Evolutionary conservation across 1,140 invertebrate species (phyloP), one percentile per base, ranked within the genome.

Genomic region (Adoxophyes honmai): DNA sequence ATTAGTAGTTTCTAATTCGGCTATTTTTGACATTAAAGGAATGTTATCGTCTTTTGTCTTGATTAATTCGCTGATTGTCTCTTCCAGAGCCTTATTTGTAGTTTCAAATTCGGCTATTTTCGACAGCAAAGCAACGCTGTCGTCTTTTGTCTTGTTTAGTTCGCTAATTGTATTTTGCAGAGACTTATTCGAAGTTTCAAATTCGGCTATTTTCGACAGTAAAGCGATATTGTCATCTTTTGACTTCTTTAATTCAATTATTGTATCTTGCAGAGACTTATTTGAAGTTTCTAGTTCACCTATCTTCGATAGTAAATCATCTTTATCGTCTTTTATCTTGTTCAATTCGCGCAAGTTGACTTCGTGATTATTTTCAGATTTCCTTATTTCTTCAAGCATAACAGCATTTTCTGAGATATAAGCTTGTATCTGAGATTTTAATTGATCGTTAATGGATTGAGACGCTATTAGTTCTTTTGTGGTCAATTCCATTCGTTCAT

Each of bases 211-310:
- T 48, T 56, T 58, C 34, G 36, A 55, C 57, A 62, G 64, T 14
- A 75, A 55, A 18, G 58, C 62, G 35, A 70, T 56, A 64, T 77
- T 73, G 61, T 77, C 66, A 9, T 65, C 54, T 52, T 60, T 55
- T 52, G 68, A 34, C 16, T 48, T 39, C 54, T 62, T 57, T 60
- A 76, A 55, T 11, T n/a, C 16, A n/a, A n/a, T 6, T 11, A 48
- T 39, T 14, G 34, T 33, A 38, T 8, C 51, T 38, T 65, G 57
- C 10, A 68, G 56, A 44, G 34, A 34, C 35, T 64, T 11, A 60
- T 42, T 65, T 59, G 79, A 51, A 64, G 39, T 60, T 44, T 66
- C 59, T 18, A 60, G 36, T 48, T 67, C 33, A 18, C 63, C 57
- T 14, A 71, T 58, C 44, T 56, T 58, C 34, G 36, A 55, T 56